phyloP scores from a whole-genome alignment of 2,888 invertebrate genomes.

The Zootermopsis nevadensis region DNA sequence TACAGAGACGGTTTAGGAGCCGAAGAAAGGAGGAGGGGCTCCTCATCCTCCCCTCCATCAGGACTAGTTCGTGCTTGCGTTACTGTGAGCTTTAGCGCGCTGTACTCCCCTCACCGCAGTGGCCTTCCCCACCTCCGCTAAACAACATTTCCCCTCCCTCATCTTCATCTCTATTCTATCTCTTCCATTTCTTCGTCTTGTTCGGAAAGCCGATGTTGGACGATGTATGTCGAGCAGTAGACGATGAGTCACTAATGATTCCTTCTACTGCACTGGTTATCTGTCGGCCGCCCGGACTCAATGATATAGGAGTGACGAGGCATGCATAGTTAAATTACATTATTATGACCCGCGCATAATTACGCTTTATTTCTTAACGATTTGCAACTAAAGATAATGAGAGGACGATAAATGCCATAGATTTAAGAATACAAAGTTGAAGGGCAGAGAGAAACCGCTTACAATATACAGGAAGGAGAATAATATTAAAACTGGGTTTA shows the following conservation, averaged over 20 bases:
- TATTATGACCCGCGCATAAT: no score
- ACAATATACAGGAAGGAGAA: no score
- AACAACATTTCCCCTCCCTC: constrained; percentile 4
- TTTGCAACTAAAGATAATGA: no score
- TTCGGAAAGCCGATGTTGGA: neutral
- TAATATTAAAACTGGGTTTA: no score
- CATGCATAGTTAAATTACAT: no score
- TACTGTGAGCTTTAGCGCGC: constrained; percentile 1
- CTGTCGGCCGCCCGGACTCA: neutral
- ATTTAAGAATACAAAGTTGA: no score
- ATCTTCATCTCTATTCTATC: neutral
- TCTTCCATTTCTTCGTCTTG: neutral
- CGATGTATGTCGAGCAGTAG: neutral
- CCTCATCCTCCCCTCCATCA: no score
- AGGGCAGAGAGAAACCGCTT: no score
- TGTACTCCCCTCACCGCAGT: neutral
- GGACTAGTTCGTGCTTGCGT: neutral
- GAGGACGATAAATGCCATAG: no score
- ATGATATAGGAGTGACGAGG: neutral
- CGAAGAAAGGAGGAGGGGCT: neutral
- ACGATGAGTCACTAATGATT: constrained; percentile 28
- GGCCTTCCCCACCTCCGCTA: neutral
- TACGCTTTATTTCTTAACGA: no score
- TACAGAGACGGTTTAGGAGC: neutral
- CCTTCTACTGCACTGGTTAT: neutral